Evolutionary conservation across 2,888 invertebrate genomes (phyloP).

Genomic region (Cacoxenus indagator): DNA sequence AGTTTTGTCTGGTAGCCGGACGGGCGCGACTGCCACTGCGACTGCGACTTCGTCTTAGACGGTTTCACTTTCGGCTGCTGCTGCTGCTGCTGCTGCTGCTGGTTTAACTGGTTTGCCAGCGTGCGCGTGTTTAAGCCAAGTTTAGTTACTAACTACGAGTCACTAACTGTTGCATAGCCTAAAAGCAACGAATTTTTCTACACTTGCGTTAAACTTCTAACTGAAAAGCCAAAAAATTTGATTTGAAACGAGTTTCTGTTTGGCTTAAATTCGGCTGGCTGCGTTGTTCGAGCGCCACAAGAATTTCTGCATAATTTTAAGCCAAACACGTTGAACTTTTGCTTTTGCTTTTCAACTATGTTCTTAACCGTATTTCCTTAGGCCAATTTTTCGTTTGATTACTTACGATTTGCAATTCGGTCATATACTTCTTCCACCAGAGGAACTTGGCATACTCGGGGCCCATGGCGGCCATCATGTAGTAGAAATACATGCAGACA

Average conservation of each 20-base stretch:
- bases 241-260: conserved; percentile 51
- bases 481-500: conserved; percentile 95
- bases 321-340: background rate
- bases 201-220: background rate
- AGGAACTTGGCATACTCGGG: conserved; percentile 89
- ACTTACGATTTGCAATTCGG: conserved; percentile 91
- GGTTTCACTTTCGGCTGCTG: background rate
- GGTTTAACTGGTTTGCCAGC: background rate
- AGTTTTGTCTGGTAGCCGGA: no score
- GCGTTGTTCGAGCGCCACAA: background rate
- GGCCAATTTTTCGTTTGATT: no score
- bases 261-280: conserved; percentile 3
- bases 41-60: background rate
- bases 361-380: conserved; percentile 39
- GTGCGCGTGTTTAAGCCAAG: background rate
- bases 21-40: no score
- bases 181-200: background rate
- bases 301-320: background rate
- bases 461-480: conserved; percentile 89
- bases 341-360: conserved; percentile 21
- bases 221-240: background rate
- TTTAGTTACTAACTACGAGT: background rate
- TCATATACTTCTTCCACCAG: conserved; percentile 96
- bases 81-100: background rate
- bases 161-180: background rate